Base-by-base conservation (phyloP, 1,140 invertebrate species). In the Hylyphantes graminicola region DNA sequence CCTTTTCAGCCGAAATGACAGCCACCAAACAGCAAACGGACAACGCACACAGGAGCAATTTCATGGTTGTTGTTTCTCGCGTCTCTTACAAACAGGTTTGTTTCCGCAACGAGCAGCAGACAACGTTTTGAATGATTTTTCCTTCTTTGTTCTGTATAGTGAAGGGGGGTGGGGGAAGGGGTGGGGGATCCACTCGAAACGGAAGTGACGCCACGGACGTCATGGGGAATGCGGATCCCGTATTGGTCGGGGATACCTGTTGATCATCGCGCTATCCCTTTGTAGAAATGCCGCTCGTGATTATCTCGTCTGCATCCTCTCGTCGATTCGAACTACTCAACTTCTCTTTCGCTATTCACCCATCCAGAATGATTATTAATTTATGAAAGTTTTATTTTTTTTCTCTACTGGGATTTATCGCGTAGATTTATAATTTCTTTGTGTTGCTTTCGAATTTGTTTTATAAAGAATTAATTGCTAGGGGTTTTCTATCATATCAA, bases 1-100 rank as follows among this genome's bases (percentile, higher is more conserved):
- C 74, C 74, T 76, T 76, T 76, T 76, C 63, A 48, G 74, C 74
- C 21, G 74, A 76, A 17, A 76, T 59, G 57, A 63, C 57, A 15
- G 51, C 17, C 57, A 76, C 13, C 19, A 76, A 48, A 17, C 55
- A 57, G 55, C 55, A 57, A 21, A 76, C 19, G 57, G 15, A 17
- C 15, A 59, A 21, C 59, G 57, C 15, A 17, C 8, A 11, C 57
- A 76, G 9, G 15, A 76, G 57, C 17, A 76, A 35, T 61, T 61
- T 76, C 74, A 76, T 76, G 21, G 48, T 63, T 76, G 48, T 19
- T 57, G 15, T 76, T 74, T 74, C 72, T 21, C 72, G 17, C 57
- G 57, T 61, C 57, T 61, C 35, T 21, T 59, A 19, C 55, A 21
- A 55, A 55, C 53, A 51, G 54, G 55, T 57, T 74, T 63, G 50